Percentiles rank a stretch among this genome's conserved stretches.
phyloP scores from a whole-genome alignment of 2,888 invertebrate genomes.

The Sesia apiformis region DNA sequence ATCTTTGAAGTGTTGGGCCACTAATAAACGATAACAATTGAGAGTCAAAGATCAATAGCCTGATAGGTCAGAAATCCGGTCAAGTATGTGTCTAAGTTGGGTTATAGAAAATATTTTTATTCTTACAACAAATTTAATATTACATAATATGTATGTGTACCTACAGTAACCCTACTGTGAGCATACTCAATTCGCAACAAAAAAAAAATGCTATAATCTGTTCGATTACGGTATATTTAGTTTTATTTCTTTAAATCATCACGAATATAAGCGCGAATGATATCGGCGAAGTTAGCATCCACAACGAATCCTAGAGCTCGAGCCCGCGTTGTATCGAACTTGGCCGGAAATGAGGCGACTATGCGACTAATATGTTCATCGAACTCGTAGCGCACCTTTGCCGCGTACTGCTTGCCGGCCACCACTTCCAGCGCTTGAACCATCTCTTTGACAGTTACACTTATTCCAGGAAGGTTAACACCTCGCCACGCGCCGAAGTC shows the following conservation, averaged over 20 bases:
- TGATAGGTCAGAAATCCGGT: too few relatives aligned
- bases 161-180: too few relatives aligned
- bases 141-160: too few relatives aligned
- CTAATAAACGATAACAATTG: too few relatives aligned
- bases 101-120: too few relatives aligned
- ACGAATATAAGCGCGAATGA: constrained; percentile 35
- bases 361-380: constrained; percentile 36
- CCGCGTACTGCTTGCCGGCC: constrained; percentile 35
- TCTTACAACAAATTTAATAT: too few relatives aligned
- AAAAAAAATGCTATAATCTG: too few relatives aligned
- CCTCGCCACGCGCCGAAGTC: constrained; percentile 35
- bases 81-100: too few relatives aligned
- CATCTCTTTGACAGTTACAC: constrained; percentile 39
- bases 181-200: too few relatives aligned
- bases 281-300: constrained; percentile 37
- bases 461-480: constrained; percentile 46
- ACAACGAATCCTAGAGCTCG: constrained; percentile 39
- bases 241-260: constrained; percentile 13
- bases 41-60: too few relatives aligned
- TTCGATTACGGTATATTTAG: background rate
- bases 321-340: constrained; percentile 41
- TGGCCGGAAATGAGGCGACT: constrained; percentile 38
- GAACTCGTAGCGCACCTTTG: constrained; percentile 29
- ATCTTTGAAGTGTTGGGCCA: too few relatives aligned
- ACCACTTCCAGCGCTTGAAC: constrained; percentile 32